These are phyloP conservation scores for Alviniconcha strummeri DNA, from an alignment of 2,888 invertebrate species.

Conservation along the genomic window DNA sequence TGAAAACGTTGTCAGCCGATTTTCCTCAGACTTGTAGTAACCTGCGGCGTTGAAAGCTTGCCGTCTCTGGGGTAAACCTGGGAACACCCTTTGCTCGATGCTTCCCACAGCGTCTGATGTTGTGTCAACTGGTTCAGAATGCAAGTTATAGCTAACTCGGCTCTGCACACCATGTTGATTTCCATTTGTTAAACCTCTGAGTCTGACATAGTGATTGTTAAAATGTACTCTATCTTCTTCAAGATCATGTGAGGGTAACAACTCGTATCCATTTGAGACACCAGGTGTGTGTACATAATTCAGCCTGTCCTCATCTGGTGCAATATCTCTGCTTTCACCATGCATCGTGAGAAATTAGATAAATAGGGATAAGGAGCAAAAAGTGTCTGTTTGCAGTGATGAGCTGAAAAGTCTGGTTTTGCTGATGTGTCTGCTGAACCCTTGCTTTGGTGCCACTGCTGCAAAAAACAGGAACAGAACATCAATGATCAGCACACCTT, in stretches of 20 bases:
- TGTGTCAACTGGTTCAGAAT: slow-evolving; percentile 31
- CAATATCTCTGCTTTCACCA: slow-evolving; percentile 32
- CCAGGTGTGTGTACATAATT: not conserved
- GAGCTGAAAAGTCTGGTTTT: too few relatives aligned
- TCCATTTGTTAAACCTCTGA: not conserved
- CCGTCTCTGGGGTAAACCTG: not conserved
- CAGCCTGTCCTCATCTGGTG: slow-evolving; percentile 34
- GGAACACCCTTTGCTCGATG: not conserved
- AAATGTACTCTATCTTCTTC: not conserved
- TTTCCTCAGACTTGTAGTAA: slow-evolving; percentile 27
- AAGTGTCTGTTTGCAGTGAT: too few relatives aligned
- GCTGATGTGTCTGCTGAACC: too few relatives aligned
- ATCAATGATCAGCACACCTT: too few relatives aligned
- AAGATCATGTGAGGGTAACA: not conserved
- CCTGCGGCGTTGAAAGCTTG: not conserved
- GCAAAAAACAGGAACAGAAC: too few relatives aligned
- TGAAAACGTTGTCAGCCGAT: slow-evolving; percentile 30
- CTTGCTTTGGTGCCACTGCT: too few relatives aligned
- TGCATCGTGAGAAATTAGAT: not conserved
- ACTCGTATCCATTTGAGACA: not conserved
- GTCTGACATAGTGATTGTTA: not conserved
- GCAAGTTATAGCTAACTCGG: not conserved
- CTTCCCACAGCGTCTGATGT: not conserved
- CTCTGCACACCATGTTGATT: not conserved
- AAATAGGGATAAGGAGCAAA: not conserved